Evolutionary conservation across 2,888 invertebrate genomes (phyloP), one percentile per base, ranked within the genome.

Genomic region (Tetranychus truncatus): DNA sequence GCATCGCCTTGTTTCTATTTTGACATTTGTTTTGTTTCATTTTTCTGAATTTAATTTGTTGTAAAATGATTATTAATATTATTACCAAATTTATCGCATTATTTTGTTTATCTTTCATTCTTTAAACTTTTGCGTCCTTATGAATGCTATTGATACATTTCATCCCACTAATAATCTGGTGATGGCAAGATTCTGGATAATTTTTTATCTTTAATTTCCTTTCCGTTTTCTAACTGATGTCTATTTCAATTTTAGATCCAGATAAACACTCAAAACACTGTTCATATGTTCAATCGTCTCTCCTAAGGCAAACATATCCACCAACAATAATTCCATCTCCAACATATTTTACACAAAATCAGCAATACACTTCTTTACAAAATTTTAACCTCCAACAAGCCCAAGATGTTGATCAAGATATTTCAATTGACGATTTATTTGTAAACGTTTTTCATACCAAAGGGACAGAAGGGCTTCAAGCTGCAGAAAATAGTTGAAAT

Each of bases 341-440:
- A 34, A 34, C 34, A 15, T 55, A 55, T 55, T 55, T 55, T 55
- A 69, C 69, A 69, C 20, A 20, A 21, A 69, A 69, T 24, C 69
- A 69, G 69, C 69, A 69, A 69, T 69, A 69, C 34, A 24, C 69
- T 24, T 69, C 69, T 11, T 69, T 69, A 69, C 69, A 69, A 21
- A 69, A 24, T 21, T 24, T 69, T 6, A 24, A 69, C 34, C 69
- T 69, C 21, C 69, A 18, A 11, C 69, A 69, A 21, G 21, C 11
- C n/a, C 55, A 55, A 55, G 55, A 55, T 15, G 15, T 55, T 55
- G 55, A 55, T 15, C 11, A 55, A 55, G 55, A 55, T 55, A 55
- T 55, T 55, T 55, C 55, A 9, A 55, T 55, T 15, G 55, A 55
- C 7, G 55, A 55, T 55, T 55, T 55, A 55, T 55, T 55, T 55